Evolutionary conservation across 1,140 invertebrate genomes (phyloP), one percentile per base, ranked within the genome.

Genomic region (Epicauta chinensis): DNA sequence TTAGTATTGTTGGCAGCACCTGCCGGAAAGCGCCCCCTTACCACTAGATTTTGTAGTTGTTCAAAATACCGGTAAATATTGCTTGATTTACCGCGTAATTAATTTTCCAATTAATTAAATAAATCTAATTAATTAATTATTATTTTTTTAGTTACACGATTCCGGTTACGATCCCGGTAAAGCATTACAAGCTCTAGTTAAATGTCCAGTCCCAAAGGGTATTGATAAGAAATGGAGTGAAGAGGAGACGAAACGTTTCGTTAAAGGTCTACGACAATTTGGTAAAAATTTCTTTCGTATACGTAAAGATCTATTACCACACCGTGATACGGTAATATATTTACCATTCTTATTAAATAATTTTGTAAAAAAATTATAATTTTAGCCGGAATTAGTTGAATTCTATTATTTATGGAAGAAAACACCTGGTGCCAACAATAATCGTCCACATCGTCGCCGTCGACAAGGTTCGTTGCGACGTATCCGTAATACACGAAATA

Each of bases 371-470:
- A n/a, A n/a, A 9, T 37, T 37, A 55, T 63, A 50, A 47, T 55
- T 48, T 16, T 69, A 90, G 87, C 84, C 92, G 35, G 94, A 99
- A 68, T 75, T 99, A 62, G 93, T 99, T 16, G 94, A 98, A 68
- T 99, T 93, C 76, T 99, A 99, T 74, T 99, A 99, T 76, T 80
- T 98, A 68, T 99, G 96, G 97, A 99, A 99, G 77, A 99, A 99
- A 76, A 98, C 95, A n/a, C 93, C 95, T n/a, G 91, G 91, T 62
- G 95, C 95, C 37, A 91, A 92, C 69, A 92, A 90, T 70, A 92
- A 93, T 72, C 79, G 93, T 49, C 93, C 93, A 14, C 91, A 96
- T 68, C 78, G 93, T 45, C 78, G 93, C 76, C 78, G 92, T 43
- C 76, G 93, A 46, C 89, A 91, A 70, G 88, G 87, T 59, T 92